Base-by-base conservation (phyloP, 2,797 vertebrate species). In the Ispidina picta region DNA sequence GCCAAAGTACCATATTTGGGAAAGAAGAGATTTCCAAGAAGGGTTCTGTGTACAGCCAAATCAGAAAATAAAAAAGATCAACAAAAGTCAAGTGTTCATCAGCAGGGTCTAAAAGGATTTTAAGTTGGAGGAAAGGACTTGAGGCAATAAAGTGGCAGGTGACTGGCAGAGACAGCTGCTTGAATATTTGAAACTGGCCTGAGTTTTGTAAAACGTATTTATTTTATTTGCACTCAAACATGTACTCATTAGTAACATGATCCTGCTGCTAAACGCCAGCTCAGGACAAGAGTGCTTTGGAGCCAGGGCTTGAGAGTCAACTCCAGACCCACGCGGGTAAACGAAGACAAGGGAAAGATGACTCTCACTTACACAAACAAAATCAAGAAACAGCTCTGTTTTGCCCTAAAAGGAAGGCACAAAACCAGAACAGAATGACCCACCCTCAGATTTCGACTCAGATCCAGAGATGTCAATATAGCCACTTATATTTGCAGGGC, bases 131-230 rank as follows among this genome's bases (percentile, higher is more conserved):
- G 49, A 77, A 90, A 93, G 7, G 58, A 88, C 66, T 88, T 64
- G 81, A 91, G 71, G 92, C 62, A 79, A 69, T 65, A 86, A 93
- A 90, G 68, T 86, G 78, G 86, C 92, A 96, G 94, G 93, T 94
- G 95, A 96, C 43, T 91, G 94, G 92, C 94, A 95, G 90, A 92
- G 89, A 91, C 91, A 96, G 89, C 94, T 96, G 95, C 75, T 69
- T 56, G 94, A 95, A 77, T 87, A 95, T 77, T 92, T 96, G 89
- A 95, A 93, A 90, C 87, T 88, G 69, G 70, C n/a, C 52, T 55
- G 92, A 94, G 93, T 95, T 96, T 93, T 88, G 69, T 91, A 94
- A 95, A 96, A 94, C 80, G 26, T 86, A 93, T 94, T 95, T 96
- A 85, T 96, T 92, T 95, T 92, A 92, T 94, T 95, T 92, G 91